These are phyloP conservation scores for Poeciliopsis gracilis DNA, from an alignment of 2,797 vertebrate species.

Conservation along the genomic window DNA sequence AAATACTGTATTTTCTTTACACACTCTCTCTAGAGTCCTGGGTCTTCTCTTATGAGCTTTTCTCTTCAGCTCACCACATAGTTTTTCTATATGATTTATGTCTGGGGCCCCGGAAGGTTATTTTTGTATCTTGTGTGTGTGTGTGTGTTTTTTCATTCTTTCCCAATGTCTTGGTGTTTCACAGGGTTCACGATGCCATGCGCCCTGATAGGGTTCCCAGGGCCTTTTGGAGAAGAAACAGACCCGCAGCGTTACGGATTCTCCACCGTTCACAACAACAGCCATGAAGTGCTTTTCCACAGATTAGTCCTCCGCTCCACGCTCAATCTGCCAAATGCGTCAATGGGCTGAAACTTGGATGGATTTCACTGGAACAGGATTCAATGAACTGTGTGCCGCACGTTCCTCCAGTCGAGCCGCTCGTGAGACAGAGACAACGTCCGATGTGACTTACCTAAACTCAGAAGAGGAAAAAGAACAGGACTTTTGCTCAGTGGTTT, in stretches of 20 bases:
- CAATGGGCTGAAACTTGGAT: too few species aligned
- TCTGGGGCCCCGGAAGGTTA: background rate
- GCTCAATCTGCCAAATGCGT: background rate
- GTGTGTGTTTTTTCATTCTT: background rate
- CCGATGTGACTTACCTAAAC: too few species aligned
- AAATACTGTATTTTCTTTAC: background rate
- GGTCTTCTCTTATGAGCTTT: background rate
- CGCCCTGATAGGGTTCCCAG: background rate
- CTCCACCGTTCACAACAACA: background rate
- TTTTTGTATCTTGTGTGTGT: background rate
- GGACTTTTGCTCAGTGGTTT: too few species aligned
- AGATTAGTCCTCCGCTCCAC: background rate
- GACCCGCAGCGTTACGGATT: background rate
- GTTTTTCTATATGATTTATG: constrained; percentile 1
- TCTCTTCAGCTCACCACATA: background rate
- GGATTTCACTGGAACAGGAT: too few species aligned
- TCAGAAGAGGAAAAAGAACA: too few species aligned
- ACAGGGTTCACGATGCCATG: background rate
- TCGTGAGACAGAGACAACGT: too few species aligned
- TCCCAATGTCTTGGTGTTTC: background rate
- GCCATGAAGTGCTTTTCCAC: background rate
- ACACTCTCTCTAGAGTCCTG: background rate
- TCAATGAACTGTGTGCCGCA: too few species aligned
- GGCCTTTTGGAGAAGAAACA: background rate
- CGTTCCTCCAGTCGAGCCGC: too few species aligned